phyloP scores from a whole-genome alignment of 2,797 vertebrate species.

The Sebastes hubbsi region DNA sequence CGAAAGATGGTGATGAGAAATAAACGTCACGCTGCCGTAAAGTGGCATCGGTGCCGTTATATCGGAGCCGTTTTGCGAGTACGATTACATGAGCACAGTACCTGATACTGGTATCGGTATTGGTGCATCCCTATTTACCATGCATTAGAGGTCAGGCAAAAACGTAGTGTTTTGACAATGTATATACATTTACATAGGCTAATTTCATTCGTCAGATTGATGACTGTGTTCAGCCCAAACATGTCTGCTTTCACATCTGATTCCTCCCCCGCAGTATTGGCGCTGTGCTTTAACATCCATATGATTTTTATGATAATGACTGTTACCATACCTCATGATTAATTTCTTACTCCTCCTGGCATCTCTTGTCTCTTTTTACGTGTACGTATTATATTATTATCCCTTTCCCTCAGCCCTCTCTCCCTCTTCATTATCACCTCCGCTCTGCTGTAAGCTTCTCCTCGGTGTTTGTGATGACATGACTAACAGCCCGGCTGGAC shows the following conservation, averaged over 20 bases:
- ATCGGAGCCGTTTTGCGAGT: too few species aligned
- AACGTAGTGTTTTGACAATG: background rate
- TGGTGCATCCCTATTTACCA: too few species aligned
- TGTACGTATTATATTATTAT: background rate
- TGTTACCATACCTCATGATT: background rate
- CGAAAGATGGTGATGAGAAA: too few species aligned
- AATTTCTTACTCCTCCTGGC: background rate
- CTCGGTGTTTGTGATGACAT: slow-evolving; percentile 22
- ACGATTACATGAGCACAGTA: too few species aligned
- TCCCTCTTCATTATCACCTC: slow-evolving; percentile 12
- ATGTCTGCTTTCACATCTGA: background rate
- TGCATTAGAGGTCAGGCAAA: background rate
- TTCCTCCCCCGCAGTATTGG: background rate
- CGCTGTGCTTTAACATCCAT: background rate
- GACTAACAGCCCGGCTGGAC: slow-evolving; percentile 34
- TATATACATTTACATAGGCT: background rate
- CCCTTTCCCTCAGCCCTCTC: background rate
- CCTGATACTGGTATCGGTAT: too few species aligned
- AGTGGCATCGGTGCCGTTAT: too few species aligned
- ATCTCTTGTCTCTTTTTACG: too few species aligned
- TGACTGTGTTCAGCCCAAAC: background rate
- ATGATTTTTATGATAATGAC: background rate
- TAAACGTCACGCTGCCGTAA: too few species aligned
- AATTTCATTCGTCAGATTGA: background rate
- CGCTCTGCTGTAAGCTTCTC: background rate